Base-by-base conservation (phyloP, 2,113 vertebrate genomes). In the Eudyptes chrysolophus region DNA sequence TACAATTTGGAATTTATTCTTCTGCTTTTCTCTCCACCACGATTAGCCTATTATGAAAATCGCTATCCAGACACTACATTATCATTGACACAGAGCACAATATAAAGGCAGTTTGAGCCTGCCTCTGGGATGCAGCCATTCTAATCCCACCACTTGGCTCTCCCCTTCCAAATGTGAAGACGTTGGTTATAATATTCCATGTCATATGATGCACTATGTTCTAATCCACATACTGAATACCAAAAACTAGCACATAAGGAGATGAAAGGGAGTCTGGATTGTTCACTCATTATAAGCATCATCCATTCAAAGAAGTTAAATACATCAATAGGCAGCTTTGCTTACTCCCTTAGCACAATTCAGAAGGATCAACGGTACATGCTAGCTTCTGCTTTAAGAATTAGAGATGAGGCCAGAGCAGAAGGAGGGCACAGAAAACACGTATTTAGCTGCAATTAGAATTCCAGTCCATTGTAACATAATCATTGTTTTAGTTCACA, bases 391-490 rank as follows among this genome's bases (percentile, higher is more conserved):
- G 84, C 92, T 83, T 87, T 90, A 90, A 89, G 94, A 95, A 94
- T 40, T 49, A 89, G 80, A 93, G 87, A 81, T 7, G 8, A 94
- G 87, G 85, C n/a, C 90, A 82, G 51, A 90, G 88, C 85, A 93
- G 90, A 65, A 93, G 91, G 86, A 94, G 94, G 88, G 83, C 90
- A 92, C 51, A 77, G 76, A 78, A 89, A 95, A 92, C 94, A 94
- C 3, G 1, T 46, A 87, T 84, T 95, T 76, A 76, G 44, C 90
- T 81, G 87, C 96, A 97, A 96, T 97, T 95, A 96, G 90, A 91
- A 94, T 97, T 90, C 74, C 69, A 90, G 89, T 51, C 85, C 95
- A 86, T 94, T 97, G 96, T 97, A 97, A 94, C 64, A 82, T 94
- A 97, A 92, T 89, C 72, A 97, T 95, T 94, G 91, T 96, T 65